Percentiles rank a stretch among this genome's conserved stretches.
phyloP scores from a whole-genome alignment of 2,797 vertebrate species.

The Sebastes oblongus region DNA sequence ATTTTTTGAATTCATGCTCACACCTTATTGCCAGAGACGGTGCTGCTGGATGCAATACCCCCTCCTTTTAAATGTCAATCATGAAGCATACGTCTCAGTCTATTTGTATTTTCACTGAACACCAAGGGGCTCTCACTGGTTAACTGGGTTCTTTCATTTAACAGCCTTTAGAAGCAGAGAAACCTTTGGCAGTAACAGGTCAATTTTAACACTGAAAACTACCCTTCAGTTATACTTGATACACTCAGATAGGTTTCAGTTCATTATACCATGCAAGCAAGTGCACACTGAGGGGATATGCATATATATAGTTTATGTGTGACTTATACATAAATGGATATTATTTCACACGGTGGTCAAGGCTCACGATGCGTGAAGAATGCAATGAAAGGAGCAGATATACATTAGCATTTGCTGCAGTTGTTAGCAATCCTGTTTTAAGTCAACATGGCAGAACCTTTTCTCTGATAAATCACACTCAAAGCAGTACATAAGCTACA shows the following conservation, averaged over 20 bases:
- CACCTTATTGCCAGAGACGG: conserved; percentile 62
- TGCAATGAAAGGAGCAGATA: background rate
- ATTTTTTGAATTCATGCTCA: conserved; percentile 66
- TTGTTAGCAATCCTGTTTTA: background rate
- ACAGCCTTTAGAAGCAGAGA: conserved; percentile 1
- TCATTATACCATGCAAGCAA: background rate
- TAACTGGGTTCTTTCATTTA: conserved; percentile 2
- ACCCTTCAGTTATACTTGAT: background rate
- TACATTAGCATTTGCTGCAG: background rate
- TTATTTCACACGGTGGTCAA: background rate
- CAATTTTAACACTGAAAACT: conserved; percentile 1
- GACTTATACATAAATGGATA: conserved; percentile 5
- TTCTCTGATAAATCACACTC: background rate
- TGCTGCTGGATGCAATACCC: conserved; percentile 19
- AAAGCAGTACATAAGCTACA: background rate
- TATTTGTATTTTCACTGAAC: conserved; percentile 16
- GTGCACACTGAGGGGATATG: background rate
- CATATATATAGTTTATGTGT: background rate
- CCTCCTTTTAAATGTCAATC: conserved; percentile 51
- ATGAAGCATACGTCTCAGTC: conserved; percentile 30
- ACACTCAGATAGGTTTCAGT: background rate
- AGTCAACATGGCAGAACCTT: background rate
- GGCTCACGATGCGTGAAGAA: background rate
- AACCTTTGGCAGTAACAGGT: background rate
- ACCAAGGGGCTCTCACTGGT: background rate